Evolutionary conservation across 2,113 vertebrate species (phyloP).

Genomic region (Gorsachius goisagi): DNA sequence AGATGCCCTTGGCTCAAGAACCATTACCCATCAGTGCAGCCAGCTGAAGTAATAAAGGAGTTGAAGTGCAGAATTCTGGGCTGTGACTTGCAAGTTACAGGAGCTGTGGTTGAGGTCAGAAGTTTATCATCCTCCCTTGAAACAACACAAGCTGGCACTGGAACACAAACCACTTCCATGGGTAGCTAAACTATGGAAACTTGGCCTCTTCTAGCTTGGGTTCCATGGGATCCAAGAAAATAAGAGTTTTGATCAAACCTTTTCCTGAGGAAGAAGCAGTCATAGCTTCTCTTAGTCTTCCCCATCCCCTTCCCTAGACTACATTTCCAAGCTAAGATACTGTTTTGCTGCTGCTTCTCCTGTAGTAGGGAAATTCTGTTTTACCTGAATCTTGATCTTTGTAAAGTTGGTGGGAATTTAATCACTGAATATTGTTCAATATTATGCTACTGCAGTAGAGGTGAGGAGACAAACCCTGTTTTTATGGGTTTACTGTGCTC

Average conservation of each 20-base stretch:
- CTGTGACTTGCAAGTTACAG: neutral
- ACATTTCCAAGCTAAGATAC: neutral
- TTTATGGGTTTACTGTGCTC: neutral
- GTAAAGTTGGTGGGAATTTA: neutral
- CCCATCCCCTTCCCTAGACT: neutral
- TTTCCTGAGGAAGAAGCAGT: neutral
- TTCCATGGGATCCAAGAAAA: neutral
- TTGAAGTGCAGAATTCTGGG: neutral
- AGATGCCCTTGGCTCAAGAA: neutral
- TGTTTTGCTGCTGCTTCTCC: neutral
- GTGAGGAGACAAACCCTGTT: neutral
- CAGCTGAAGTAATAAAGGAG: neutral
- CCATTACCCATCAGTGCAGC: neutral
- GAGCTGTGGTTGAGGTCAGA: neutral
- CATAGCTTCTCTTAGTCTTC: neutral
- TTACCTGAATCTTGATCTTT: neutral
- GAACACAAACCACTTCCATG: neutral
- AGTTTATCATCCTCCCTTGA: neutral
- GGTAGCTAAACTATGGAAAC: neutral
- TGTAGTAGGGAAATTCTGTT: neutral
- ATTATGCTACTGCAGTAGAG: neutral
- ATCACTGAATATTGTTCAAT: neutral
- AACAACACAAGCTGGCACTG: neutral
- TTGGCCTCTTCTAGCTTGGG: neutral
- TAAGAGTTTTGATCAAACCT: neutral